Base-by-base conservation (phyloP, 2,113 vertebrate genomes). In the Ranitomeya variabilis region DNA sequence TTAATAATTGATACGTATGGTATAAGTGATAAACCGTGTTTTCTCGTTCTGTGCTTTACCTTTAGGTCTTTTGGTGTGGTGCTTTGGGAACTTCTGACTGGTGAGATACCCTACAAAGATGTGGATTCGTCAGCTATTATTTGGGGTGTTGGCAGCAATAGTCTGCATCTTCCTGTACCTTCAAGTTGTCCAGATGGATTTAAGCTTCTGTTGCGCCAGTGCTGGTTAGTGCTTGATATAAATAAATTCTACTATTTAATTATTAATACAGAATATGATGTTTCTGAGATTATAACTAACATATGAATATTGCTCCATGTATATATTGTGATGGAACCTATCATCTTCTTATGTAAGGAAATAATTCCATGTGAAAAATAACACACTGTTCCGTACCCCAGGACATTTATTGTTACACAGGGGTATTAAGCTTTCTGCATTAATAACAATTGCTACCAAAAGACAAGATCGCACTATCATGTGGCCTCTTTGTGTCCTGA, bases 81-180 rank as follows among this genome's bases (percentile, higher is more conserved):
- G 89, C 95, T 99, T 66, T 99, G 98, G 98, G 98, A 99, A 95
- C 96, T 99, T 93, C 92, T 99, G 92, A 99, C 98, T 0, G 97
- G 98, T 0, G 98, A 98, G 93, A 98, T 99, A 90, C 98, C 98
- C 87, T 99, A 99, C 91, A 99, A 98, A 93, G 98, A 99, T 0
- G 98, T 99, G 90, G 98, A 99, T 91, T 99, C 98, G 1, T 99
- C 98, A 0, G 98, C 98, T 88, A 99, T 99, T 80, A 99, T 99
- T 91, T 99, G 98, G 98, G 98, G 98, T 1, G 98, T 99, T 66
- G 98, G 98, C 69, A 99, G 98, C 94, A 99, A 99, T 94, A 99
- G 98, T 92, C 96, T 99, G 31, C 97, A 99, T 92, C 95, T 99
- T 92, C 98, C 98, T 9, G 96, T 99, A 4, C 98, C 98, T 31